Evolutionary conservation across 1,140 invertebrate species (phyloP), one percentile per base, ranked within the genome.

Genomic region (Drosophila cardini): DNA sequence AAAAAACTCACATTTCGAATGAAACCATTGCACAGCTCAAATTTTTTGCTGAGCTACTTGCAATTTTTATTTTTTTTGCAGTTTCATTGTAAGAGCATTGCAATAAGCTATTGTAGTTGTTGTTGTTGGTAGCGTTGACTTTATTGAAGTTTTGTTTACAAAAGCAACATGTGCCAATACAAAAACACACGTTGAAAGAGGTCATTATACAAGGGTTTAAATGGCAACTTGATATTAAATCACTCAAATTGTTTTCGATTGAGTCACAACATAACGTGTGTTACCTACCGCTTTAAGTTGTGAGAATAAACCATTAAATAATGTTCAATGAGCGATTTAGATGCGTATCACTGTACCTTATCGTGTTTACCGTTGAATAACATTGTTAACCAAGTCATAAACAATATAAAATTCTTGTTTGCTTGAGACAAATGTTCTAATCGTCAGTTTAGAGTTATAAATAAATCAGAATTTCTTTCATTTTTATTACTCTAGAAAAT

Each of bases 21-120:
- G 62, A 72, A 46, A 72, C 69, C 43, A 56, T 65, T 57, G 68
- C 9, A 11, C 8, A 26, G 56, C 64, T 73, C 50, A 45, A 62
- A 55, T 73, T 68, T 69, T 69, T 32, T 48, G 72, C 72, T 74
- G 72, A 74, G 72, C 65, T 61, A 61, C 16, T 56, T 69, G 56
- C 9, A 62, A 26, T 26, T 26, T 26, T 53, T 36, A n/a, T n/a
- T 32, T 53, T 69, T 70, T 63, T 68, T 36, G 9, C 30, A 43
- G 21, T 26, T 70, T 34, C 72, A 62, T 48, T 73, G 30, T 45
- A 18, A 38, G 11, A 55, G 52, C 18, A 46, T 45, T 62, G 36
- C 10, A 16, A 32, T 26, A 32, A 56, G 42, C 21, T 43, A 48
- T 64, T 55, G 45, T 52, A 61, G 13, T 40, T 68, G 34, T 58